Conservation (phyloP, 2,888 invertebrate genomes). For the Stenodera caucasica region DNA sequence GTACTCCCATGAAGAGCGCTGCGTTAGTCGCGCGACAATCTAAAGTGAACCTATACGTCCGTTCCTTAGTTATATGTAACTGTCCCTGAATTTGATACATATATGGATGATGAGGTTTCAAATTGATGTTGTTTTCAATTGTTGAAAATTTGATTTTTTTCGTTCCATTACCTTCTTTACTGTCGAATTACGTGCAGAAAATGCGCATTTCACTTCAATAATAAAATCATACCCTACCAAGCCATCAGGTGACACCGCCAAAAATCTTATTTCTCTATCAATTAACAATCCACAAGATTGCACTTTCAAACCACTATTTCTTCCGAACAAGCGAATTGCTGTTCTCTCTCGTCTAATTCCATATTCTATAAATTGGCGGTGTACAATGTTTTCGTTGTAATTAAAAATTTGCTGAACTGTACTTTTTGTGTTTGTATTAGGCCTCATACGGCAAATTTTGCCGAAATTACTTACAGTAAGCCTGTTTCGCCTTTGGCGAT, state of each 20-base stretch:
- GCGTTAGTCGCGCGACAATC: too few relatives aligned
- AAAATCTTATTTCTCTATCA: background rate
- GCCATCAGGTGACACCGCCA: constrained; percentile 9
- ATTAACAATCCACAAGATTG: constrained; percentile 2
- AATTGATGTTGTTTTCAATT: too few relatives aligned
- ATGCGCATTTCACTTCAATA: constrained; percentile 10
- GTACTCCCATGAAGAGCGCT: too few relatives aligned
- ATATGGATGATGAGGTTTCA: too few relatives aligned
- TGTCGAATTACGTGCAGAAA: background rate
- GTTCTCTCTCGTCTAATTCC: background rate
- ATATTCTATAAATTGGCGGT: background rate
- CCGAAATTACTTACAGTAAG: constrained; percentile 6
- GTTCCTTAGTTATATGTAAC: too few relatives aligned
- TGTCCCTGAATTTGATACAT: too few relatives aligned
- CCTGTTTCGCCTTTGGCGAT: background rate
- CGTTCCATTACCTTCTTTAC: background rate
- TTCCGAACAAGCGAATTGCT: background rate
- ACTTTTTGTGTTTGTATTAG: background rate
- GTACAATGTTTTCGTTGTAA: background rate
- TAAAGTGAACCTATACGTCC: too few relatives aligned
- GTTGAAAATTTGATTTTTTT: too few relatives aligned
- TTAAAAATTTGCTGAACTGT: background rate
- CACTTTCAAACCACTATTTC: background rate
- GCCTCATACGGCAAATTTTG: background rate
- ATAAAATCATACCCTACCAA: background rate